A percentile compares a stretch with the other conserved stretches of the same genome.
phyloP scores from a whole-genome alignment of 2,888 invertebrate genomes.

The Unio delphinus region DNA sequence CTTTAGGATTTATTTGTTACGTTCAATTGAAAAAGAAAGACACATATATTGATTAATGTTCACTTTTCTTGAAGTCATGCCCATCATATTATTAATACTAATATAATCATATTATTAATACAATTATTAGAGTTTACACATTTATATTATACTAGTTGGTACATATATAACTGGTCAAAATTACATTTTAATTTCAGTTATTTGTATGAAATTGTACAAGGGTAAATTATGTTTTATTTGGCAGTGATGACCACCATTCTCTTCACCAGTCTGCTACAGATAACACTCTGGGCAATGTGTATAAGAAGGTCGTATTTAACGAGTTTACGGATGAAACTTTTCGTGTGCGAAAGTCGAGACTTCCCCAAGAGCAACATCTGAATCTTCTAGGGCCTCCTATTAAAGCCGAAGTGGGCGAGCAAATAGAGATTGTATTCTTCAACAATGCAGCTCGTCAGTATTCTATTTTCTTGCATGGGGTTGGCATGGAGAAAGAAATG shows the following conservation, averaged over 20 bases:
- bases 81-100: too few species aligned
- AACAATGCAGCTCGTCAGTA: constrained; percentile 46
- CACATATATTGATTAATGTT: too few species aligned
- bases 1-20: too few species aligned
- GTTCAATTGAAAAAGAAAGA: too few species aligned
- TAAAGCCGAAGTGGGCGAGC: constrained; percentile 46
- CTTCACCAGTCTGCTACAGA: constrained; percentile 24
- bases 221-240: constrained; percentile 1
- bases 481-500: constrained; percentile 38
- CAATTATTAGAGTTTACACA: too few species aligned
- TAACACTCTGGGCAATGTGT: constrained; percentile 37
- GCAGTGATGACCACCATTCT: constrained; percentile 29
- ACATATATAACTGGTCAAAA: not conserved
- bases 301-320: constrained; percentile 46
- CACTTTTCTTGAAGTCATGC: too few species aligned
- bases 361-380: constrained; percentile 36
- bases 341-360: constrained; percentile 21
- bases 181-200: not conserved
- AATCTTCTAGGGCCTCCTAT: constrained; percentile 50
- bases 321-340: constrained; percentile 46
- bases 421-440: constrained; percentile 35
- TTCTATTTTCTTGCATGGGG: constrained; percentile 49
- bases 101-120: too few species aligned
- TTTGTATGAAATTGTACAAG: not conserved
- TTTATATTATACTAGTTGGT: not conserved